These are phyloP conservation scores for Spinus olivaceus DNA, from an alignment of 2,797 vertebrate genomes.

Conservation along the genomic window DNA sequence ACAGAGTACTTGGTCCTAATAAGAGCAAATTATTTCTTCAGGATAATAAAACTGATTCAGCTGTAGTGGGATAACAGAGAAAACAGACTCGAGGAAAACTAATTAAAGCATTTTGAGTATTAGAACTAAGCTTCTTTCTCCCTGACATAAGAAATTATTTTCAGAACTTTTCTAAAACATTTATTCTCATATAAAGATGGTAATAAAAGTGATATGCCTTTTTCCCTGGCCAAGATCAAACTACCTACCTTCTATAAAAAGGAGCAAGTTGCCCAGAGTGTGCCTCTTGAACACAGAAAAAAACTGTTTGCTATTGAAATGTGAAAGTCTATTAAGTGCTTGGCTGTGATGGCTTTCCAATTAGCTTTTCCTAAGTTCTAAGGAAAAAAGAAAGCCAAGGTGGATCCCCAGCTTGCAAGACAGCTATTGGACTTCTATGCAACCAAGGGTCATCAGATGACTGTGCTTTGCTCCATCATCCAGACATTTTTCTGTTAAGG, in stretches of 20 bases:
- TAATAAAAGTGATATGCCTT: conserved; percentile 1
- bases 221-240: neutral
- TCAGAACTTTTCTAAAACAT: conserved; percentile 42
- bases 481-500: neutral
- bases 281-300: neutral
- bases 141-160: conserved; percentile 21
- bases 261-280: neutral
- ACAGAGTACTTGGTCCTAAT: conserved; percentile 27
- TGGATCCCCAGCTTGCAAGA: neutral
- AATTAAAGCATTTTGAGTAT: conserved; percentile 22
- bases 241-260: neutral
- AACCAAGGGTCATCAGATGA: neutral
- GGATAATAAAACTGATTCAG: conserved; percentile 26
- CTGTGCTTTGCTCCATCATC: neutral
- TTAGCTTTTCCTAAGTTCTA: neutral
- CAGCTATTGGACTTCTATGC: neutral
- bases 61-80: conserved; percentile 6
- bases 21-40: conserved; percentile 53
- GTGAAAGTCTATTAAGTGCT: neutral
- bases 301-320: neutral
- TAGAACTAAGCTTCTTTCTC: neutral
- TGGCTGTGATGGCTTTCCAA: conserved; percentile 16
- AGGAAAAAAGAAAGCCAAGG: neutral
- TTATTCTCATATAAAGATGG: neutral
- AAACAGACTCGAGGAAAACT: conserved; percentile 43